Evolutionary conservation across 2,797 vertebrate genomes (phyloP), one percentile per base, ranked within the genome.

Genomic region (Ctenopoma multispine): DNA sequence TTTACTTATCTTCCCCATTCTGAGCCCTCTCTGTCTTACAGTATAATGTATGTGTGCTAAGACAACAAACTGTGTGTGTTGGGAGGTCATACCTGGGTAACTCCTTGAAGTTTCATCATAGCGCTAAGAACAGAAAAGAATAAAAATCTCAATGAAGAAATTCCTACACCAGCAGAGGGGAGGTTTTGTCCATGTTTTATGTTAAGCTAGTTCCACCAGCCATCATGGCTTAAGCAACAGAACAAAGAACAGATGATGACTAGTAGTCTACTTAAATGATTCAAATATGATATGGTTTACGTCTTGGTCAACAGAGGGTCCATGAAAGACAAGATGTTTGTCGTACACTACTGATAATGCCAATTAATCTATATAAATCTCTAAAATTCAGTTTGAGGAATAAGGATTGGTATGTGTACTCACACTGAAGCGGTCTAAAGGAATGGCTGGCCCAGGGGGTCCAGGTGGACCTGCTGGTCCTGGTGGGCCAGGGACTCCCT

Each of bases 381-480:
- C 8, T 14, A 31, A 14, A 23, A 40, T 27, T 12, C 9, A 12
- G 14, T 31, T 62, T 21, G 38, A 40, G 6, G 9, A 27, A 17
- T 6, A 3, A 50, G 5, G 12, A 57, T 47, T 27, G 20, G 3
- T 14, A 24, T 44, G 12, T 62, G 4, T 20, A 93, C 93, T 93
- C 76, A 95, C 95, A 54, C 70, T 86, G 61, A 94, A 93, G 74
- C 96, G 87, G 89, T 95, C 92, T 3, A 88, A 29, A 54, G 86
- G 73, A 63, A 87, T 69, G 3, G 94, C 71, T 1, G 92, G 92
- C 5, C 95, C 95, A 0, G 96, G 91, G 0, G 93, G 87, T 24
- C 96, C 96, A 0, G 95, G 95, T 1, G 93, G 94, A 0, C 96
- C 96, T 0, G 95, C 95, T 1, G 94, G 94, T 0, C 96, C 96